Evolutionary conservation across 2,888 invertebrate genomes (phyloP).

Genomic region (Calliphora vomitoria): DNA sequence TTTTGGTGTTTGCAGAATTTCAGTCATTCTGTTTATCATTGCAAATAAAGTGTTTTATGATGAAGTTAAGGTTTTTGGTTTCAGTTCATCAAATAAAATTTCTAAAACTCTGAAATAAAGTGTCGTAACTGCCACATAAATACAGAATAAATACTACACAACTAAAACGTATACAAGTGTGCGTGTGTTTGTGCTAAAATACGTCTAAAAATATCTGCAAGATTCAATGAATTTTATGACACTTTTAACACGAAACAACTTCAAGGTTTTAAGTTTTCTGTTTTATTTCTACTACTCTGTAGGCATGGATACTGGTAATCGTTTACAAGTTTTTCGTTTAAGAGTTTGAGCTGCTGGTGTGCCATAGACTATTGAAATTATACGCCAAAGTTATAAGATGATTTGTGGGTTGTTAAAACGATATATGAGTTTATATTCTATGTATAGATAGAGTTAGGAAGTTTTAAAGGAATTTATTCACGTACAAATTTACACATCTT

Average conservation of each 20-base stretch:
- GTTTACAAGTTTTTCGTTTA: slow-evolving; percentile 33
- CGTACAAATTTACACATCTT: not conserved
- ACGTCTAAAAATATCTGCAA: slow-evolving; percentile 17
- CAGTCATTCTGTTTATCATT: not conserved
- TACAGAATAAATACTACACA: not conserved
- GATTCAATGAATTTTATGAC: slow-evolving; percentile 63
- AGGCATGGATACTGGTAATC: not conserved
- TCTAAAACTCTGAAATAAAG: slow-evolving; percentile 48
- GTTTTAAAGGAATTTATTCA: slow-evolving; percentile 8
- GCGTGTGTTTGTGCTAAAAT: slow-evolving; percentile 8
- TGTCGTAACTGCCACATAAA: slow-evolving; percentile 49
- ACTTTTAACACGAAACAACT: slow-evolving; percentile 59
- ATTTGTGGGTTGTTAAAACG: slow-evolving; percentile 54
- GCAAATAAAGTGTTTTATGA: slow-evolving; percentile 57
- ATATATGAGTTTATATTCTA: slow-evolving; percentile 16
- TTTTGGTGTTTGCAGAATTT: slow-evolving; percentile 15
- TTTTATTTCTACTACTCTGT: not conserved
- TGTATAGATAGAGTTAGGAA: not conserved
- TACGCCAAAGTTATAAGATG: slow-evolving; percentile 48
- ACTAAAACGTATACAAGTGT: not conserved
- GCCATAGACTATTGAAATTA: slow-evolving; percentile 33
- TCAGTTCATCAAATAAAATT: slow-evolving; percentile 64
- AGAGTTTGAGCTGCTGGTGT: not conserved
- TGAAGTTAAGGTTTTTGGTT: slow-evolving; percentile 57
- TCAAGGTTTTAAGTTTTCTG: slow-evolving; percentile 51